Evolutionary conservation across 2,888 invertebrate species (phyloP), one percentile per base, ranked within the genome.

Genomic region (Chromoteleia sp.): DNA sequence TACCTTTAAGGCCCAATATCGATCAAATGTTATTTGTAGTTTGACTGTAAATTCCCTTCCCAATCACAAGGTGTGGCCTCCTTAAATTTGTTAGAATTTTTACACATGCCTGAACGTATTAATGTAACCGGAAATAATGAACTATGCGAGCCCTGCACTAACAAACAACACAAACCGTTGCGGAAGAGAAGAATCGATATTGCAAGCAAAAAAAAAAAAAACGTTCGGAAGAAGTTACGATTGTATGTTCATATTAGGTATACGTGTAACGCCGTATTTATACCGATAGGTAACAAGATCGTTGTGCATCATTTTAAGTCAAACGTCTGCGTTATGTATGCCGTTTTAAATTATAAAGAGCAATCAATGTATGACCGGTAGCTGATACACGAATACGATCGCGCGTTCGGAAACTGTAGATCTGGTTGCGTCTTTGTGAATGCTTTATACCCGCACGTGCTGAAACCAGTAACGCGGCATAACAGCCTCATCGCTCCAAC

Each of bases 321-420:
- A n/a, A n/a, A n/a, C 17, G 58, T 1, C 33, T 25, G 29, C 59
- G 33, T 67, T 67, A 54, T 58, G 10, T 43, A 52, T 30, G 43
- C 75, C 74, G 84, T 21, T 70, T 82, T 82, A 86, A 88, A 87
- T 87, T 86, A 88, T 86, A 84, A 85, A 85, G 71, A 86, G 79
- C 85, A 86, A 88, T 88, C 86, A 87, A 86, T 84, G 84, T 83
- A 83, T 67, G 83, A 86, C 84, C 86, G 82, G 85, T 86, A 86
- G 87, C 83, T 43, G 83, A 68, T 80, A 84, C 85, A 83, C 74
- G 84, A 71, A 52, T 78, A 73, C 52, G 65, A 67, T 73, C 59
- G 50, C 65, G 33, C 78, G 78, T 52, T 70, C 43, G 21, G 48
- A 58, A 73, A 78, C 59, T 19, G 58, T 73, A 52, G 58, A 78